Evolutionary conservation across 2,888 invertebrate genomes (phyloP).

Genomic region (Leuctra nigra): DNA sequence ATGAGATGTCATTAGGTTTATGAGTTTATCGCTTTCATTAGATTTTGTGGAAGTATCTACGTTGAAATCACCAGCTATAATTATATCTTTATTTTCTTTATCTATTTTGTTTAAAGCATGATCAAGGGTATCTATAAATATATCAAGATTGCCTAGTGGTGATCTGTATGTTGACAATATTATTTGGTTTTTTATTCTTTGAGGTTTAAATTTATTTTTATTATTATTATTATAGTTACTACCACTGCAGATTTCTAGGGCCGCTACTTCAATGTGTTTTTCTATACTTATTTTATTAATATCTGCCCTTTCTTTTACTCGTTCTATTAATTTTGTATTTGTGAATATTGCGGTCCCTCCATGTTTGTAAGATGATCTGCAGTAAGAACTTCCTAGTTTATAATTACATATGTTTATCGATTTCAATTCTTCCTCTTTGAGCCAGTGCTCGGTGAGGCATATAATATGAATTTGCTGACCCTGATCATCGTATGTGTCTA

Average conservation of each 20-base stretch:
- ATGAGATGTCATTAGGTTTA: no score
- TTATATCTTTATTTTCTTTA: not conserved
- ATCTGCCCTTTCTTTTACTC: no score
- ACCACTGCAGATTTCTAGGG: not conserved
- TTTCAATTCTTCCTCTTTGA: no score
- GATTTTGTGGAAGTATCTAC: not conserved
- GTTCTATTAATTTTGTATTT: no score
- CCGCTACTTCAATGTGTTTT: not conserved
- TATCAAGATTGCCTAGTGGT: not conserved
- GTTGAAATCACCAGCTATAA: not conserved
- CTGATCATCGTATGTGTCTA: no score
- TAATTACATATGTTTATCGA: no score
- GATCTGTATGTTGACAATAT: not conserved
- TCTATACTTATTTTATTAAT: not conserved
- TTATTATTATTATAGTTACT: not conserved
- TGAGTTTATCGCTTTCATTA: no score
- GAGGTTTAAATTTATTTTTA: not conserved
- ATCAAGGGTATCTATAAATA: not conserved
- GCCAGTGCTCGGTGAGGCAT: no score
- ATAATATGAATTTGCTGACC: no score
- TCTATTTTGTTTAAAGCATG: not conserved
- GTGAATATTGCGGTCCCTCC: no score
- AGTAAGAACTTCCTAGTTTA: no score
- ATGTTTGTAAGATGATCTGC: no score
- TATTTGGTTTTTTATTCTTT: not conserved